Conservation (phyloP, 2,797 vertebrate species). For the Oreochromis mossambicus region DNA sequence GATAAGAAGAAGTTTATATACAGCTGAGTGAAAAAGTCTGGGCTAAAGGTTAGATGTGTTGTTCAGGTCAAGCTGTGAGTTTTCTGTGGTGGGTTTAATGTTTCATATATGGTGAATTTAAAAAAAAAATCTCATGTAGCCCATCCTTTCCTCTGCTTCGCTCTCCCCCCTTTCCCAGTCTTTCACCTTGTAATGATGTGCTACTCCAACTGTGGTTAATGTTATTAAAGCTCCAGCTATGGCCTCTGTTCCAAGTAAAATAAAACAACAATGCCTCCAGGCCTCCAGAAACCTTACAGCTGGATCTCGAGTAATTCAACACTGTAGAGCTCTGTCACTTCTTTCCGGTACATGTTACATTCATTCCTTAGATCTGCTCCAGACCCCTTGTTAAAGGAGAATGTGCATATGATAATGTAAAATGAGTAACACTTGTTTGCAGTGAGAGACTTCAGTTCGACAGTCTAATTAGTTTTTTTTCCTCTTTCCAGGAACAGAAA, state of each 20-base stretch:
- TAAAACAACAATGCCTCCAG: slow-evolving; percentile 66
- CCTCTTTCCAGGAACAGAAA: not conserved
- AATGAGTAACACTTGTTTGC: slow-evolving; percentile 29
- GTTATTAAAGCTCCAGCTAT: slow-evolving; percentile 60
- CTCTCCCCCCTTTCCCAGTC: not conserved
- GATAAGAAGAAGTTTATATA: slow-evolving; percentile 11
- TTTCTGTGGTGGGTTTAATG: slow-evolving; percentile 20
- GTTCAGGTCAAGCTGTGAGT: not conserved
- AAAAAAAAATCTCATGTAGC: not conserved
- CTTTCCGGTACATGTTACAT: slow-evolving; percentile 49
- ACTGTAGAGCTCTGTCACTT: slow-evolving; percentile 29
- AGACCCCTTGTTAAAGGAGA: slow-evolving; percentile 21
- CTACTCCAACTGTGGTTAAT: slow-evolving; percentile 63
- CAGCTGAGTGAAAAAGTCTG: not conserved
- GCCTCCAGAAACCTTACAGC: slow-evolving; percentile 53
- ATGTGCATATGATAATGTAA: slow-evolving; percentile 26
- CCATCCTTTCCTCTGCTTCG: not conserved
- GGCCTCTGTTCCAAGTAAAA: slow-evolving; percentile 64
- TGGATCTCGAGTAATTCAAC: slow-evolving; percentile 56
- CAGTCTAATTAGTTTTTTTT: not conserved
- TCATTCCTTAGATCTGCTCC: slow-evolving; percentile 32
- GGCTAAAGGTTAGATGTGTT: slow-evolving; percentile 8
- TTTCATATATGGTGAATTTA: slow-evolving; percentile 9
- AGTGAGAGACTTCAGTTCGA: slow-evolving; percentile 23
- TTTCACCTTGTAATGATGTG: slow-evolving; percentile 42